These are phyloP conservation scores for Dione vanillae DNA, from an alignment of 2,888 invertebrate genomes.

Conservation along the genomic window DNA sequence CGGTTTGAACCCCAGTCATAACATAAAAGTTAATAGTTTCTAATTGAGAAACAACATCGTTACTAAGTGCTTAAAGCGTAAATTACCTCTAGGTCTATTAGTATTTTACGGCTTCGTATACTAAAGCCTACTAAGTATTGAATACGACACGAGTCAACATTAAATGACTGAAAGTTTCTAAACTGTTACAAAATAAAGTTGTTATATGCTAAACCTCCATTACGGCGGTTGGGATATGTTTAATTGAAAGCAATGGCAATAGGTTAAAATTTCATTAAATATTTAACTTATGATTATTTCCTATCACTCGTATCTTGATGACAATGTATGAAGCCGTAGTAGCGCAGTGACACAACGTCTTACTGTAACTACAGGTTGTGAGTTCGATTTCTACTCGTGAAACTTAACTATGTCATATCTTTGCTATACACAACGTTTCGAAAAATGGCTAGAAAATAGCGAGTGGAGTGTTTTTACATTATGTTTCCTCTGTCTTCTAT, in stretches of 20 bases:
- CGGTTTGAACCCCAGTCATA: neutral
- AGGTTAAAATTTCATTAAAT: neutral
- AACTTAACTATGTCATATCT: too few relatives aligned
- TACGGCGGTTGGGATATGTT: neutral
- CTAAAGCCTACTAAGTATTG: slow-evolving; percentile 8
- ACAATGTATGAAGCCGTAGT: too few relatives aligned
- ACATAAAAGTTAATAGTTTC: neutral
- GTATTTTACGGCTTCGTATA: slow-evolving; percentile 14
- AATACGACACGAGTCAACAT: neutral
- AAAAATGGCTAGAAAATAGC: too few relatives aligned
- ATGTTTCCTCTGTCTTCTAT: too few relatives aligned
- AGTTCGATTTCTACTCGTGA: too few relatives aligned
- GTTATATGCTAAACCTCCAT: neutral
- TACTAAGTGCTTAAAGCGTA: neutral
- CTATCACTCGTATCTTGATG: neutral
- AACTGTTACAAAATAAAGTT: neutral
- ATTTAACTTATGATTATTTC: neutral
- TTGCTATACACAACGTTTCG: too few relatives aligned
- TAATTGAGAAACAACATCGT: neutral
- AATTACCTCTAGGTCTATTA: slow-evolving; percentile 9
- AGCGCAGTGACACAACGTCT: too few relatives aligned
- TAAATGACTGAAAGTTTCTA: neutral
- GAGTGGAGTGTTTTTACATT: too few relatives aligned
- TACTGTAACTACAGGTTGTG: too few relatives aligned
- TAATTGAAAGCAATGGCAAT: neutral